Evolutionary conservation across 2,113 vertebrate species (phyloP), one percentile per base, ranked within the genome.

Genomic region (Misgurnus anguillicaudatus): DNA sequence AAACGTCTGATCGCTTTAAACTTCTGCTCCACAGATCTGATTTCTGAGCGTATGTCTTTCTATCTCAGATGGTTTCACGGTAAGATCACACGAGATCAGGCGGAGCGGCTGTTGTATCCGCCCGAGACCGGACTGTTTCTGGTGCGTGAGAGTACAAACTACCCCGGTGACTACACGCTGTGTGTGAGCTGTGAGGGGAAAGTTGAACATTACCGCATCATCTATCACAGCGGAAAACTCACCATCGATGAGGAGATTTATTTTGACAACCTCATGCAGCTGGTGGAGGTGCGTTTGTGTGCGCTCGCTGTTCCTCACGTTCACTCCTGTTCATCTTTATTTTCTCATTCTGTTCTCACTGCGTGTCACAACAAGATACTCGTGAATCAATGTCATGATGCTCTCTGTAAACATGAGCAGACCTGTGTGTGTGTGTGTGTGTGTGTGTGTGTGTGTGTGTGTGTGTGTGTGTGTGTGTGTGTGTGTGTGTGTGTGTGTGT

Each of bases 151-250:
- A 98, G 97, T 92, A 98, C 97, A 89, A 99, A 99, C 93, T 98
- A 94, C 86, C 98, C 98, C 0, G 98, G 98, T 0, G 97, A 99
- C 91, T 99, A 99, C 92, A 99, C 98, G 0, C 94, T 99, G 79
- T 99, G 98, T 2, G 97, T 99, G 84, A 98, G 96, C 93, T 99
- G 96, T 0, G 96, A 98, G 0, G 93, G 94, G 62, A 98, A 97
- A 88, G 98, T 99, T 91, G 98, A 99, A 91, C 97, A 99, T 89
- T 99, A 99, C 90, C 96, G 94, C 84, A 98, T 99, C 90, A 95
- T 95, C 83, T 98, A 98, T 89, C 89, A 93, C 3, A 86, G 95
- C 41, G 94, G 95, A 91, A 97, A 98, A 90, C 95, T 99, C 77
- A 95, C 93, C 82, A 99, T 99, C 4, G 98, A 99, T 0, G 95